A percentile compares a stretch with the other conserved stretches of the same genome.
Evolutionary conservation across 2,797 vertebrate genomes (phyloP).

Genomic region (Heteromormyrus szaboi): DNA sequence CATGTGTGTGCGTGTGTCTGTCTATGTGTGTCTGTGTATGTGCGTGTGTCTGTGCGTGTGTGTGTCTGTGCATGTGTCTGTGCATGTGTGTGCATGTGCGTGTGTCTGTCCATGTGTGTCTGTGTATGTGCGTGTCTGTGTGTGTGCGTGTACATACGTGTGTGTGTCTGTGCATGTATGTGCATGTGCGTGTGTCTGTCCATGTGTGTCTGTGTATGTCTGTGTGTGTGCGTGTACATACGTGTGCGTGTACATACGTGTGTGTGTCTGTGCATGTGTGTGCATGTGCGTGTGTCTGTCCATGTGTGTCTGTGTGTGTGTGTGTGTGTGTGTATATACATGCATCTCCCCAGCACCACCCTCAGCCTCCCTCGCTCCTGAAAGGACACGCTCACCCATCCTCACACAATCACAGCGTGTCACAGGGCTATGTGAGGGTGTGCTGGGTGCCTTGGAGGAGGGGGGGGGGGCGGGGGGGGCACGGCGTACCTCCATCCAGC

Average conservation of each 20-base stretch:
- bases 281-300: neutral
- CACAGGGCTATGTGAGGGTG: neutral
- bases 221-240: too few relatives aligned
- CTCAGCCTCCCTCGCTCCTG: neutral
- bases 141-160: too few relatives aligned
- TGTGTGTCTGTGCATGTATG: too few relatives aligned
- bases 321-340: neutral
- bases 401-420: conserved; percentile 21
- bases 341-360: neutral
- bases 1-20: neutral
- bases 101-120: neutral
- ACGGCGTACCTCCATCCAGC: conserved; percentile 46
- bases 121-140: neutral
- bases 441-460: neutral
- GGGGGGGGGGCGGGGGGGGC: conserved; percentile 12
- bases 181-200: too few relatives aligned
- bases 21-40: neutral
- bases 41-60: neutral
- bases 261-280: neutral
- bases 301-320: neutral
- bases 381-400: neutral
- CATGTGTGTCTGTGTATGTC: too few relatives aligned
- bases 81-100: neutral
- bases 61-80: neutral
- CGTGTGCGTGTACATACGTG: too few relatives aligned